Percentiles rank a stretch among this genome's conserved stretches.
Evolutionary conservation across 2,797 vertebrate species (phyloP).

Genomic region (Leptoclinus maculatus): DNA sequence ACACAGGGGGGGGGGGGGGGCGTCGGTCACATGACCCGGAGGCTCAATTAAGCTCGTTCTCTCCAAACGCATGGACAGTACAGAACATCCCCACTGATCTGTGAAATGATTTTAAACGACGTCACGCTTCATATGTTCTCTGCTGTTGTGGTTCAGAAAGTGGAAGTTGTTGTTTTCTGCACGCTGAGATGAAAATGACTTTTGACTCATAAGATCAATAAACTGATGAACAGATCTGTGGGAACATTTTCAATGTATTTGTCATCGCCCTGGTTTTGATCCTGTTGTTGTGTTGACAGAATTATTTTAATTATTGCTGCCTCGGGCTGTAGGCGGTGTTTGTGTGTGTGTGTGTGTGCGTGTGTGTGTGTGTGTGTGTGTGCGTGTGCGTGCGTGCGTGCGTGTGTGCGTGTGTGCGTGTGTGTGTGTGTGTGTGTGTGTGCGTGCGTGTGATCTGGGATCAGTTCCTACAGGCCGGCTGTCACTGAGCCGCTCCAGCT

Average conservation of each 20-base stretch:
- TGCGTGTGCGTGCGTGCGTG: not conserved
- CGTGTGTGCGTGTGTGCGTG: not conserved
- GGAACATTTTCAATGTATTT: not conserved
- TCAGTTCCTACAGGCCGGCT: constrained; percentile 11
- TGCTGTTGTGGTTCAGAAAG: no score
- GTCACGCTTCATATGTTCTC: no score
- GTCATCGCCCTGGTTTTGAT: not conserved
- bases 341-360: constrained; percentile 1
- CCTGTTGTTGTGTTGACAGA: constrained; percentile 15
- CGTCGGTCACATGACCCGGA: constrained; percentile 8
- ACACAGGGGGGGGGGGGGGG: no score
- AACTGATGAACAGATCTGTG: no score
- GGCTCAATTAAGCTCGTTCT: not conserved
- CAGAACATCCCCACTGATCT: no score
- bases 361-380: constrained; percentile 20
- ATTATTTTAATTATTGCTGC: not conserved
- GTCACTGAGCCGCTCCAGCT: constrained; percentile 1
- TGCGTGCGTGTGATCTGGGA: constrained; percentile 1
- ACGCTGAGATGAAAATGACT: no score
- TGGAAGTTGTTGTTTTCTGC: no score
- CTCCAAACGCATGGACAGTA: not conserved
- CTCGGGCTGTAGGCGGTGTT: not conserved
- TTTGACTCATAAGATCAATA: no score
- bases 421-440: constrained; percentile 17
- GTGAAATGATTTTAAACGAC: no score